phyloP scores from a whole-genome alignment of 2,888 invertebrate species.

The Cepaea hortensis region DNA sequence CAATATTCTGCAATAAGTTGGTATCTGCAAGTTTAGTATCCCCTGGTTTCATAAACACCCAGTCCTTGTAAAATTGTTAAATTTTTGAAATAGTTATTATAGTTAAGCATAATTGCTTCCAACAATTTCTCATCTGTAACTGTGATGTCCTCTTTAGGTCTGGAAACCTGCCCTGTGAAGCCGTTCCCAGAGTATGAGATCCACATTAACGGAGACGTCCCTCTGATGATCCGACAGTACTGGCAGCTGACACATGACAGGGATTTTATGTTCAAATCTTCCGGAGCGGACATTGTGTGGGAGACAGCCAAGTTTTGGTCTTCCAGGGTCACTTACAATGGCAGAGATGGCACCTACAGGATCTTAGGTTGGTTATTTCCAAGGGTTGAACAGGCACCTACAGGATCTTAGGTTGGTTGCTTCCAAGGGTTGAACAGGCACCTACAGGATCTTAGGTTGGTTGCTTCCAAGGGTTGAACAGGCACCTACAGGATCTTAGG shows the following conservation, averaged over 20 bases:
- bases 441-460: too few species aligned
- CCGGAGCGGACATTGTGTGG: conserved; percentile 65
- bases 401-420: too few species aligned
- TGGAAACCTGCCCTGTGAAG: conserved; percentile 48
- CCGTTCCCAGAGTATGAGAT: conserved; percentile 51
- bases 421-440: too few species aligned
- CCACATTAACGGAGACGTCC: conserved; percentile 71
- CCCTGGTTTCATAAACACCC: too few species aligned
- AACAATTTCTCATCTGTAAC: not conserved
- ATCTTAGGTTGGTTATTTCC: conserved; percentile 62
- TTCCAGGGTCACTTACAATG: conserved; percentile 61
- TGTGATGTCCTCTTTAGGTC: conserved; percentile 28
- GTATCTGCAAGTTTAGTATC: too few species aligned
- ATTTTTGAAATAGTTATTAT: too few species aligned
- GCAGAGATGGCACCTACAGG: conserved; percentile 61
- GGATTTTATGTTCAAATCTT: conserved; percentile 59
- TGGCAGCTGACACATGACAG: conserved; percentile 70
- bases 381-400: too few species aligned
- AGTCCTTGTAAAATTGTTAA: too few species aligned
- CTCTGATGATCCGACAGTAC: conserved; percentile 71
- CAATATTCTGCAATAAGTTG: too few species aligned
- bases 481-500: too few species aligned
- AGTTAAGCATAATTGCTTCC: too few species aligned
- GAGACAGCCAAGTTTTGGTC: conserved; percentile 72
- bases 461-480: too few species aligned